phyloP scores from a whole-genome alignment of 2,888 invertebrate genomes.

The Herminia tarsipennalis region DNA sequence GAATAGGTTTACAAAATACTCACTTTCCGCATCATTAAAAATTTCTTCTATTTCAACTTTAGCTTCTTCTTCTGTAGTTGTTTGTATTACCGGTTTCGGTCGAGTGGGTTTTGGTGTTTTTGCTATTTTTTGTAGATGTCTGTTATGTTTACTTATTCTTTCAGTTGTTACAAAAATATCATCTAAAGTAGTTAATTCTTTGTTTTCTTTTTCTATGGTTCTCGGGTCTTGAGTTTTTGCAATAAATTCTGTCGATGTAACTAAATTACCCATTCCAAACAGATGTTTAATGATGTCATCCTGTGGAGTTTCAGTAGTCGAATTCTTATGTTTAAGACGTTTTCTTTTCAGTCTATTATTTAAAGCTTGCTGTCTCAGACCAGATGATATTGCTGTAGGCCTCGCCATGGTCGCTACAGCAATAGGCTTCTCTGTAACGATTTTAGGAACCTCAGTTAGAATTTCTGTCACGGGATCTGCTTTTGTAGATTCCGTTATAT shows the following conservation, averaged over 20 bases:
- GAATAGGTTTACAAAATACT: slow-evolving; percentile 36
- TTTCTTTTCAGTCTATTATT: slow-evolving; percentile 72
- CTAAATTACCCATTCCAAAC: slow-evolving; percentile 67
- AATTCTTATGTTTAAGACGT: slow-evolving; percentile 66
- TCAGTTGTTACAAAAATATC: slow-evolving; percentile 69
- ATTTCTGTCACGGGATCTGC: slow-evolving; percentile 43
- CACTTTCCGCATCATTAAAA: slow-evolving; percentile 85
- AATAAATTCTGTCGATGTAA: slow-evolving; percentile 76
- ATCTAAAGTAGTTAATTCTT: slow-evolving; percentile 59
- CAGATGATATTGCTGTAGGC: slow-evolving; percentile 54
- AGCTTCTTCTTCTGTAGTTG: slow-evolving; percentile 75
- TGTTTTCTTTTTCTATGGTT: slow-evolving; percentile 37
- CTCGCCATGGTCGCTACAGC: slow-evolving; percentile 43
- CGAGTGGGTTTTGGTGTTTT: slow-evolving; percentile 43
- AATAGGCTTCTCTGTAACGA: slow-evolving; percentile 48
- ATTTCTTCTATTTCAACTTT: slow-evolving; percentile 89
- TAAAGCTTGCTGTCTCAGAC: slow-evolving; percentile 64
- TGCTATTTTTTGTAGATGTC: slow-evolving; percentile 36
- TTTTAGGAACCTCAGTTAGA: slow-evolving; percentile 25
- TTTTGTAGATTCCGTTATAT: slow-evolving; percentile 30
- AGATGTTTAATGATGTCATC: slow-evolving; percentile 65
- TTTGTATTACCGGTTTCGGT: slow-evolving; percentile 33
- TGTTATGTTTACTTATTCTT: slow-evolving; percentile 44
- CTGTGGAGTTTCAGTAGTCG: slow-evolving; percentile 69
- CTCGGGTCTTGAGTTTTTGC: slow-evolving; percentile 62